These are phyloP conservation scores for Arenaria interpres DNA, from an alignment of 2,113 vertebrate species.

Conservation along the genomic window DNA sequence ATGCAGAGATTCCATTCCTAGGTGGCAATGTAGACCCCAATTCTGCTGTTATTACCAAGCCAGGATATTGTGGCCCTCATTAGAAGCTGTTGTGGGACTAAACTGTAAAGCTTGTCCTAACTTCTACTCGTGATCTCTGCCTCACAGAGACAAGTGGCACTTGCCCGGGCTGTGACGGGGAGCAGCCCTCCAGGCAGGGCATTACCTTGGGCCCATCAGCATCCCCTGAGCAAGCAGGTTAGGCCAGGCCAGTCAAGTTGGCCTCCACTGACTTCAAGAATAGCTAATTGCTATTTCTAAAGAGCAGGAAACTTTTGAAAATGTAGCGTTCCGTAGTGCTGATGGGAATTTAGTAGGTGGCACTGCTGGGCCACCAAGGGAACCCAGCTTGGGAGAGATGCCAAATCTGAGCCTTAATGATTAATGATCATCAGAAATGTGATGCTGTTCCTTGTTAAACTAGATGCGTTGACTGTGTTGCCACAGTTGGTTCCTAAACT, in stretches of 20 bases:
- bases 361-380: not conserved
- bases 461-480: not conserved
- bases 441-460: not conserved
- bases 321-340: not conserved
- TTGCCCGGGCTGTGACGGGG: fast-evolving
- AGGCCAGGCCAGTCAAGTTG: not conserved
- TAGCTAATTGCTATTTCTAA: not conserved
- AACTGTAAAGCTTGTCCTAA: not conserved
- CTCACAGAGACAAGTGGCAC: not conserved
- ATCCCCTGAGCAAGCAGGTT: not conserved
- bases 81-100: not conserved
- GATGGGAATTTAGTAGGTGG: not conserved
- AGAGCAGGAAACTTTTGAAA: not conserved
- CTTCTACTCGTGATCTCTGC: not conserved
- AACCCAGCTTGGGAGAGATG: not conserved
- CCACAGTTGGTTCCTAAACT: not conserved
- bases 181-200: not conserved
- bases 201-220: not conserved
- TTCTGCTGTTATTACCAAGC: not conserved
- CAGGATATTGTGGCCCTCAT: not conserved
- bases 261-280: not conserved
- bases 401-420: not conserved
- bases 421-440: not conserved
- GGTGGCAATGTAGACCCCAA: fast-evolving
- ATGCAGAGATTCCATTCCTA: not conserved